Percentiles rank a stretch among this genome's conserved stretches.
These are phyloP conservation scores for Brenthis daphne DNA, from an alignment of 2,888 invertebrate genomes.

Conservation along the genomic window DNA sequence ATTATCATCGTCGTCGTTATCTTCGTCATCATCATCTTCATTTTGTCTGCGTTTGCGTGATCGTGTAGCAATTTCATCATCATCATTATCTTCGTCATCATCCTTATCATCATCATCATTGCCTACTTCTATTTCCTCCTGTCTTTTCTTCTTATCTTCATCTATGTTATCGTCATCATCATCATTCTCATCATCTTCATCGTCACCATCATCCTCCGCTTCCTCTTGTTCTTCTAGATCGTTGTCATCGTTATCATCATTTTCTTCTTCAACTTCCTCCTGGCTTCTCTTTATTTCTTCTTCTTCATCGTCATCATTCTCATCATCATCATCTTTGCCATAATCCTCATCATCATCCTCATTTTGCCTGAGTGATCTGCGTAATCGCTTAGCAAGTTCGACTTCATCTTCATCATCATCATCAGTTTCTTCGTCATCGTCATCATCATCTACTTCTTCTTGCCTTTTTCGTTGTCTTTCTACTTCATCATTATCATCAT, in stretches of 20 bases:
- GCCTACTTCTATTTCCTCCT: constrained; percentile 37
- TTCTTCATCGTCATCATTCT: no score
- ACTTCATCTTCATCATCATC: constrained; percentile 28
- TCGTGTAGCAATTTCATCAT: constrained; percentile 17
- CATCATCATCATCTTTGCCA: constrained; percentile 26
- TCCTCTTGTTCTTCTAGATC: constrained; percentile 25
- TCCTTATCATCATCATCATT: constrained; percentile 28
- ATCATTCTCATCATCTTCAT: constrained; percentile 34
- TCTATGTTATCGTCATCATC: constrained; percentile 29
- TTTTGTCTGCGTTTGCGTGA: neutral
- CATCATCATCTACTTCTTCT: constrained; percentile 32
- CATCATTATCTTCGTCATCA: constrained; percentile 37
- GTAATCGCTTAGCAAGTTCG: neutral
- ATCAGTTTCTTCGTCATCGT: constrained; percentile 32
- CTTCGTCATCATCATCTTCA: constrained; percentile 21
- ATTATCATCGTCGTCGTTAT: constrained; percentile 36
- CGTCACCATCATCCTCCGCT: constrained; percentile 31
- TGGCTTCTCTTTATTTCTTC: no score
- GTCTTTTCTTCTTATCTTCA: neutral
- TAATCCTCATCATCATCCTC: constrained; percentile 30
- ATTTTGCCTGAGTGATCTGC: constrained; percentile 23
- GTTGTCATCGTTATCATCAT: constrained; percentile 31
- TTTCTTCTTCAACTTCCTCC: constrained; percentile 16
- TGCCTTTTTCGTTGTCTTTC: constrained; percentile 5
- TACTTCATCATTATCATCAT: constrained; percentile 29